Percentiles rank a stretch among this genome's conserved stretches.
Conservation (phyloP, 2,888 invertebrate species). For the Himalopsyche tibetana region DNA sequence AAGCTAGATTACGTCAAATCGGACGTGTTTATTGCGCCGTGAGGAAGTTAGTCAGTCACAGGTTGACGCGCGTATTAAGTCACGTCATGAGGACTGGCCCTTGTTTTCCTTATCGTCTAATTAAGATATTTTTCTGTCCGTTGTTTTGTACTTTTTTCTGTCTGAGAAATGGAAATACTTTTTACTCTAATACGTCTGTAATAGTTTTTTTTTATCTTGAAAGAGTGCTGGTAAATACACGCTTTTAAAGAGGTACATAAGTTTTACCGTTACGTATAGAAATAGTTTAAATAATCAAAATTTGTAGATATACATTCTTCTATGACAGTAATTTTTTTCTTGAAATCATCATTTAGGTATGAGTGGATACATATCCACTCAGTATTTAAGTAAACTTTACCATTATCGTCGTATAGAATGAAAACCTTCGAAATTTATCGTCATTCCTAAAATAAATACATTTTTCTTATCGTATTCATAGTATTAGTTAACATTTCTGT, state of each 20-base stretch:
- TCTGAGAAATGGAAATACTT: not conserved
- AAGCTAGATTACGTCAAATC: constrained; percentile 23
- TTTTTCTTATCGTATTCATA: no score
- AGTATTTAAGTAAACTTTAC: no score
- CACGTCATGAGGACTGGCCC: constrained; percentile 50
- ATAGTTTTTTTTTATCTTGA: not conserved
- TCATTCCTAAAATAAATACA: no score
- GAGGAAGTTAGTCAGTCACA: constrained; percentile 35
- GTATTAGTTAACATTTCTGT: no score
- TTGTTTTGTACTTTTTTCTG: constrained; percentile 38
- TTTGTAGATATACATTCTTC: not conserved
- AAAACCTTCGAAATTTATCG: no score
- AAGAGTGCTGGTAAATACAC: not conserved
- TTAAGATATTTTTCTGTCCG: constrained; percentile 59
- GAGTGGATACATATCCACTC: no score
- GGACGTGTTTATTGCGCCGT: constrained; percentile 37
- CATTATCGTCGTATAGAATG: no score
- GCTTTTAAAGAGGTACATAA: not conserved
- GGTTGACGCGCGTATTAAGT: constrained; percentile 48
- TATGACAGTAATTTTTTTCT: no score
- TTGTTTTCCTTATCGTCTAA: constrained; percentile 60
- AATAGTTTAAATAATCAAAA: not conserved
- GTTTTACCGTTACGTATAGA: not conserved
- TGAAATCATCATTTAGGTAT: no score
- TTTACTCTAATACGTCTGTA: not conserved